A percentile compares a stretch with the other conserved stretches of the same genome.
Conservation (phyloP, 1,140 invertebrate species). For the Camponotus floridanus region DNA sequence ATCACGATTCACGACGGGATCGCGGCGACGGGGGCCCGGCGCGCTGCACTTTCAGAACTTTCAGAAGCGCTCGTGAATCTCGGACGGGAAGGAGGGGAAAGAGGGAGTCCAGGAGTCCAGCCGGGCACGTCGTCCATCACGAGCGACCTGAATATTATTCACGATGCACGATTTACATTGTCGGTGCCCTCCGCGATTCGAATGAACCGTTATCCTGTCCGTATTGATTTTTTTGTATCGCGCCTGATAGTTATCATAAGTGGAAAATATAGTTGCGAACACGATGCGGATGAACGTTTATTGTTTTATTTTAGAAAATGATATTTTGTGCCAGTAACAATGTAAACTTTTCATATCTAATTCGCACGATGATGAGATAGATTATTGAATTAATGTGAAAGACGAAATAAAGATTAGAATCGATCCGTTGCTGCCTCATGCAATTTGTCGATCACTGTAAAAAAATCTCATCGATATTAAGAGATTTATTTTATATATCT, state of each 20-base stretch:
- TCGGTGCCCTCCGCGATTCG: slow-evolving; percentile 13
- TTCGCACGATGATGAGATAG: background rate
- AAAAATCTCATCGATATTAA: slow-evolving; percentile 60
- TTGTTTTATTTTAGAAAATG: slow-evolving; percentile 1
- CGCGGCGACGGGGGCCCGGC: slow-evolving; percentile 25
- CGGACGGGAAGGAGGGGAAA: background rate
- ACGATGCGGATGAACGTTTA: background rate
- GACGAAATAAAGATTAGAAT: background rate
- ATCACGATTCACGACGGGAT: slow-evolving; percentile 80
- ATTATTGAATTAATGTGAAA: background rate
- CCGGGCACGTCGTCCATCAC: slow-evolving; percentile 45
- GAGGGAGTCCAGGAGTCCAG: background rate
- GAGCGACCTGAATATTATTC: slow-evolving; percentile 62
- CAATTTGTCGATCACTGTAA: slow-evolving; percentile 45
- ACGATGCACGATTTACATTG: slow-evolving; percentile 57
- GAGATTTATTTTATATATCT: slow-evolving; percentile 59
- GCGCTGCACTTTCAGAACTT: slow-evolving; percentile 71
- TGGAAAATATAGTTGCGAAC: background rate
- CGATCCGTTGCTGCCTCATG: background rate
- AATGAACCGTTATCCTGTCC: slow-evolving; percentile 32
- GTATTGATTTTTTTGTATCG: slow-evolving; percentile 22
- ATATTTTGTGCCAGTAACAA: background rate
- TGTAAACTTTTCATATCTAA: background rate
- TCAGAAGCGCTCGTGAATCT: slow-evolving; percentile 72
- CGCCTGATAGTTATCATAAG: background rate